Percentiles rank a stretch among this genome's conserved stretches.
Evolutionary conservation across 2,888 invertebrate genomes (phyloP).

Genomic region (Drosophila nigritarsus): DNA sequence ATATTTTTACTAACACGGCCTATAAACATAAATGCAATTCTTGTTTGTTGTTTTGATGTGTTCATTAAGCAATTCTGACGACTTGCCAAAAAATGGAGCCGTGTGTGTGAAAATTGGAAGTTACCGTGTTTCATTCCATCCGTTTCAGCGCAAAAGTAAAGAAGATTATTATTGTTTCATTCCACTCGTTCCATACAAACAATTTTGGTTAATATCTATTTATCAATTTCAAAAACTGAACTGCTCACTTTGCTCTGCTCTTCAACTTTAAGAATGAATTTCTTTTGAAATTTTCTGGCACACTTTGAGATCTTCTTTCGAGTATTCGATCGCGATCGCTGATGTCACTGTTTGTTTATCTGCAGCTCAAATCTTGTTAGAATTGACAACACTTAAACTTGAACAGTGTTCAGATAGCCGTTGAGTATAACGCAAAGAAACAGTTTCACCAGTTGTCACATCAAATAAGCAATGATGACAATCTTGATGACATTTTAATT

Average conservation of each 20-base stretch:
- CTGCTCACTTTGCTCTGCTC: no score
- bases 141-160: not conserved
- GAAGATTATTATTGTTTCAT: not conserved
- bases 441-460: constrained; percentile 71
- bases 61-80: constrained; percentile 69
- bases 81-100: no score
- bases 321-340: constrained; percentile 45
- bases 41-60: constrained; percentile 70
- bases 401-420: constrained; percentile 51
- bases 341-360: constrained; percentile 72
- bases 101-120: constrained; percentile 23
- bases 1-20: constrained; percentile 27
- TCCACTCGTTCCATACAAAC: not conserved
- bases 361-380: constrained; percentile 78
- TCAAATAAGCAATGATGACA: constrained; percentile 75
- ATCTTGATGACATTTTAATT: constrained; percentile 84
- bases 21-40: constrained; percentile 72
- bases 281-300: constrained; percentile 22
- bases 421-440: constrained; percentile 27
- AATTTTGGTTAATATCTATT: not conserved
- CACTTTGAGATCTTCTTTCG: constrained; percentile 21
- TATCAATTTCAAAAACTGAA: not conserved
- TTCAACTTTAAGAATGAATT: no score
- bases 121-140: not conserved
- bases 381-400: constrained; percentile 81